Base-by-base conservation (phyloP, 1,140 invertebrate genomes). In the Camponotus floridanus region DNA sequence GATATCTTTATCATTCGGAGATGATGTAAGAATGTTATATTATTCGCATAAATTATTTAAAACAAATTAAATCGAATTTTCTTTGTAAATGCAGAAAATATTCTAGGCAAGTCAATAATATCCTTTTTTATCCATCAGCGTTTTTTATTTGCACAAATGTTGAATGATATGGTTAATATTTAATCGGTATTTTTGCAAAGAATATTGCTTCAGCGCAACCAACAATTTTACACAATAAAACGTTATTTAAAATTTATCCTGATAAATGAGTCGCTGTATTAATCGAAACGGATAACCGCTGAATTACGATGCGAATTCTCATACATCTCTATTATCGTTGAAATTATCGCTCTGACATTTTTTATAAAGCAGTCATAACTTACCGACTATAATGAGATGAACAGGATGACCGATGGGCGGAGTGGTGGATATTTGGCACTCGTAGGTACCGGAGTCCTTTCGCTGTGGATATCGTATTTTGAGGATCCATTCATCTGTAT, bases 371-470 rank as follows among this genome's bases (percentile, higher is more conserved):
- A 57, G 31, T 59, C 7, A 31, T 9, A 78, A 96, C 97, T 97
- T 94, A 98, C 98, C 97, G 45, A 98, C 97, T 89, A 98, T 97
- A 87, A 96, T 97, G 21, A 98, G 96, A 92, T 96, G 96, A 61
- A 98, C 96, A 11, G 97, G 96, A 92, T 97, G 97, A 67, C 97
- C 97, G 36, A 98, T 97, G 36, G 98, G 97, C 42, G 98, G 98
- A 7, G 97, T 98, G 8, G 98, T 98, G 86, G 97, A 97, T 91
- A 98, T 97, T 94, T 98, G 98, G 91, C 98, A 98, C 94, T 98
- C 97, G 93, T 98, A 98, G 61, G 97, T 96, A 57, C 98, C 98
- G 1, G 97, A 97, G 94, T 98, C 98, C 87, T 97, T 97, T 21
- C 96, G 95, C 93, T 97, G 97, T 0, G 97, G 97, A 94, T 97